Conservation (phyloP, 1,140 invertebrate species). For the Pygmarrhopalites habei region DNA sequence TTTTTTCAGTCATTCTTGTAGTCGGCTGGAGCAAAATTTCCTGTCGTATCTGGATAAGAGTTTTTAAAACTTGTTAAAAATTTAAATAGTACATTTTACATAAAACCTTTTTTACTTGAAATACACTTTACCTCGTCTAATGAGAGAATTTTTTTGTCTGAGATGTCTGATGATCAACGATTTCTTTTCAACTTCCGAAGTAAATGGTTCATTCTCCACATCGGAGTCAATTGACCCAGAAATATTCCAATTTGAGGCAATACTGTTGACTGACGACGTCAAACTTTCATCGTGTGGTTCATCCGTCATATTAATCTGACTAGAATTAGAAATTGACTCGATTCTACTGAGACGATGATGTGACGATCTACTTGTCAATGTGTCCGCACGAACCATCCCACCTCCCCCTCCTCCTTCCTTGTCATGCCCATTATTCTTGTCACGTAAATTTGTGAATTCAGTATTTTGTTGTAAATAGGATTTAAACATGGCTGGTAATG, state of each 20-base stretch:
- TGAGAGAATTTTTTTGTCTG: slow-evolving; percentile 22
- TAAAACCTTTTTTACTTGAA: too few relatives aligned
- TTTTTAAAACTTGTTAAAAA: too few relatives aligned
- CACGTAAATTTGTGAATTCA: background rate
- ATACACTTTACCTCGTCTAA: slow-evolving; percentile 33
- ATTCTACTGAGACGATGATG: background rate
- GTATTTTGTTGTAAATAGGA: background rate
- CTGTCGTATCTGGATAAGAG: too few relatives aligned
- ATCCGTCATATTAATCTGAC: background rate
- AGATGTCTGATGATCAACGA: slow-evolving; percentile 27
- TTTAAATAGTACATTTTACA: too few relatives aligned
- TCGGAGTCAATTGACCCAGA: slow-evolving; percentile 22
- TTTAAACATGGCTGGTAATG: slow-evolving; percentile 29
- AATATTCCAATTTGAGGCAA: slow-evolving; percentile 3
- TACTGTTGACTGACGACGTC: background rate
- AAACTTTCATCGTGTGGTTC: background rate
- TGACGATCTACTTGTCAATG: too few relatives aligned
- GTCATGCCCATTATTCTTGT: background rate
- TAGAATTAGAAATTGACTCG: slow-evolving; percentile 1
- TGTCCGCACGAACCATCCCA: background rate
- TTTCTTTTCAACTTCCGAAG: slow-evolving; percentile 26
- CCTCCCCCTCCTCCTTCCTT: background rate
- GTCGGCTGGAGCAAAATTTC: too few relatives aligned
- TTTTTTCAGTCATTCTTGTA: too few relatives aligned
- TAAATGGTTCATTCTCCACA: slow-evolving; percentile 21